Base-by-base conservation (phyloP, 2,888 invertebrate species). In the Sclerodermus sp. region DNA sequence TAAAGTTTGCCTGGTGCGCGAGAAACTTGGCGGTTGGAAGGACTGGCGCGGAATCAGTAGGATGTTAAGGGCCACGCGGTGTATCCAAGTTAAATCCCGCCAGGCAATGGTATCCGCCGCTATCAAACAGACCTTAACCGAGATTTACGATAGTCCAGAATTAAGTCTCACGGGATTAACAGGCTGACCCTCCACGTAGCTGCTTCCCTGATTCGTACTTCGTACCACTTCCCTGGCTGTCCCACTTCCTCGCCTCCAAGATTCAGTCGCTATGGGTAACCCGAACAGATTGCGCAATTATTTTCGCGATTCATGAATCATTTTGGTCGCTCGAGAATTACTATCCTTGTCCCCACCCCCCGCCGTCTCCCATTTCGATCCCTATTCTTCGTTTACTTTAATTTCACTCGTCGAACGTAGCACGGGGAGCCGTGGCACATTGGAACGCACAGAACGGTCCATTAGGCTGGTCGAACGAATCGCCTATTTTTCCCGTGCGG, bases 101-200 rank as follows among this genome's bases (percentile, higher is more conserved):
- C 42, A 52, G 45, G 47, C 55, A 53, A 57, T 56, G 16, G 30
- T 23, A 53, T 68, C 69, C 67, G 67, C 65, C 66, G 49, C 67
- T 67, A 74, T 73, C 73, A 71, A 71, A 73, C 68, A 69, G 69
- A 67, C 73, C 64, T 71, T 75, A 76, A 75, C 70, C 71, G 64
- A 73, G 76, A 76, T 76, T 76, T 76, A 76, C 72, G 67, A 65
- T 64, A 56, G 60, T 60, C 56, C 59, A 61, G 70, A 73, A 74
- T 76, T 73, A 75, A 76, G 74, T 71, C 69, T 62, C 62, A 45
- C 47, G 66, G 74, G 70, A 73, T 76, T 73, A 76, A 73, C 66
- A 65, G 51, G 53, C 49, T 56, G 59, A 51, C 59, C 57, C 51
- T 52, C 42, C 45, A 31, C 44, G 51, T 53, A 39, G 45, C 32